Evolutionary conservation across 1,140 invertebrate species (phyloP).

Genomic region (Arion vulgaris): DNA sequence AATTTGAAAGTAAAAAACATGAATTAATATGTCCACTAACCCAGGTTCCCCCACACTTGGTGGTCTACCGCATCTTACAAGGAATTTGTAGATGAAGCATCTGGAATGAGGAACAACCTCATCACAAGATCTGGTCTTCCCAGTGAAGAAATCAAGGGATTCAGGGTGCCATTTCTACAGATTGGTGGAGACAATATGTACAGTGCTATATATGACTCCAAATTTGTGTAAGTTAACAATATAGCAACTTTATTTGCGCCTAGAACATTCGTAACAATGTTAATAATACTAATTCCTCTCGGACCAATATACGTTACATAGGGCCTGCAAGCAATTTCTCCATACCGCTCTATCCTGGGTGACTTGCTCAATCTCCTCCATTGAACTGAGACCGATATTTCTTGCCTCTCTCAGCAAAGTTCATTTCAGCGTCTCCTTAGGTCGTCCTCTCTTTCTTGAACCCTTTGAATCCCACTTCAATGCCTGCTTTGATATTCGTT

Average conservation of each 20-base stretch:
- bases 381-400: too few relatives aligned
- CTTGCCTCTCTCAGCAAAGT: too few relatives aligned
- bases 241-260: not conserved
- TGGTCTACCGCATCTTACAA: constrained; percentile 52
- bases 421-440: too few relatives aligned
- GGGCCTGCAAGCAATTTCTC: too few relatives aligned
- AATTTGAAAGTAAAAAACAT: too few relatives aligned
- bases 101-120: constrained; percentile 47
- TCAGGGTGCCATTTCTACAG: constrained; percentile 54
- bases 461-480: too few relatives aligned
- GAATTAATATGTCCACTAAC: not conserved
- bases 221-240: constrained; percentile 37
- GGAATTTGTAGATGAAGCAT: constrained; percentile 48
- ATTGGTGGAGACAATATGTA: constrained; percentile 56
- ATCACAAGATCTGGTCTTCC: constrained; percentile 42
- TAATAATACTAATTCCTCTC: not conserved
- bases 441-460: too few relatives aligned
- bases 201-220: constrained; percentile 48
- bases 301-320: too few relatives aligned
- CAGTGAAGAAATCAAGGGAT: constrained; percentile 45
- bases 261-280: not conserved
- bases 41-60: constrained; percentile 53
- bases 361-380: too few relatives aligned
- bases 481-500: too few relatives aligned
- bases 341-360: too few relatives aligned